Base-by-base conservation (phyloP, 2,888 invertebrate genomes). In the Metopia argyrocephala region DNA sequence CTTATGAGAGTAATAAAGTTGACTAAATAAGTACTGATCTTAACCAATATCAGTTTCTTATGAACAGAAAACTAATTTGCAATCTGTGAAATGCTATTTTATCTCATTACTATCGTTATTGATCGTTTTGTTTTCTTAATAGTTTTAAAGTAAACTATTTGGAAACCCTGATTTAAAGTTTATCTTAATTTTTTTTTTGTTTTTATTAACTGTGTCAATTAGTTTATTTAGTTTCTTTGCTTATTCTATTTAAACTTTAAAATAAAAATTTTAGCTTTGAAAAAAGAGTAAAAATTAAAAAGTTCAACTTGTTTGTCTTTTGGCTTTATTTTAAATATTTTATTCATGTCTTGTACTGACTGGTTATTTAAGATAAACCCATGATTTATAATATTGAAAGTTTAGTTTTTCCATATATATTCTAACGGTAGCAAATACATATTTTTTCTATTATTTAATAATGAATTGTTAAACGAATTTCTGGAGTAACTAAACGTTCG, bases 341-440 rank as follows among this genome's bases (percentile, higher is more conserved):
- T 48, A 52, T 71, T 21, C 61, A 66, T 7, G 48, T 62, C 61
- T 66, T 56, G 27, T 48, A 48, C 54, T 28, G 54, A 27, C 38
- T 61, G 52, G n/a, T 57, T 56, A n/a, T 65, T 61, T 25, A 48
- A 80, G 73, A 76, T 80, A 80, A 74, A 59, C 52, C 45, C 56
- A 61, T 80, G 80, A 80, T 80, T 80, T 76, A 76, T 81, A 21
- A 18, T 46, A 66, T 69, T 61, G 52, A 69, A 69, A 74, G 65
- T 61, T 28, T 69, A 61, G 4, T 65, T 71, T 61, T 64, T 18
- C 27, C 46, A 59, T 61, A 61, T 61, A 21, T 21, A 74, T 74
- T 74, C 61, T 54, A 66, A 78, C 69, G 56, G 81, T 70, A 78
- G 81, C 69, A 45, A 68, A 25, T 70, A 48, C 38, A 21, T 61